Evolutionary conservation across 2,888 invertebrate genomes (phyloP).

Genomic region (Archips xylosteana): DNA sequence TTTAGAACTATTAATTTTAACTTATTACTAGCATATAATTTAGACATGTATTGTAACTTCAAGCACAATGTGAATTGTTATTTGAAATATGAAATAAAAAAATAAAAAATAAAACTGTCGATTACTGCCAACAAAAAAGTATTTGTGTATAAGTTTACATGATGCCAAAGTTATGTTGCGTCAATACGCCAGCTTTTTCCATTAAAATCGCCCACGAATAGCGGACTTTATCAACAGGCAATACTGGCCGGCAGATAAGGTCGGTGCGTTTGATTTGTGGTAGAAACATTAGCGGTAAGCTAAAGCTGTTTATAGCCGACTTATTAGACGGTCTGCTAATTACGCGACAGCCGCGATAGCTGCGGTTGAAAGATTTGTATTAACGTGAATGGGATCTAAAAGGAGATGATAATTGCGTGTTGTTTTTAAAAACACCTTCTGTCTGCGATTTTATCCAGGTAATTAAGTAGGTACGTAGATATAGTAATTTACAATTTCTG

Average conservation of each 20-base stretch:
- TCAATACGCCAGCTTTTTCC: not conserved
- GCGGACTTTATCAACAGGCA: slow-evolving; percentile 50
- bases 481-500: too few relatives aligned
- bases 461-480: too few relatives aligned
- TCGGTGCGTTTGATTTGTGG: slow-evolving; percentile 39
- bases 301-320: slow-evolving; percentile 20
- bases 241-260: slow-evolving; percentile 49
- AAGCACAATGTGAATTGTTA: too few relatives aligned
- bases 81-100: too few relatives aligned
- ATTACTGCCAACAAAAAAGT: too few relatives aligned
- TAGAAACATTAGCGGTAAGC: slow-evolving; percentile 23
- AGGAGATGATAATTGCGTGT: not conserved
- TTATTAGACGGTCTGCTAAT: slow-evolving; percentile 36
- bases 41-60: too few relatives aligned
- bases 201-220: slow-evolving; percentile 44
- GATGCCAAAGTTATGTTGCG: too few relatives aligned
- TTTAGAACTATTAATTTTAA: too few relatives aligned
- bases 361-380: not conserved
- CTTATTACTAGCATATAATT: too few relatives aligned
- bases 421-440: not conserved
- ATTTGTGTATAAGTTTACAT: too few relatives aligned
- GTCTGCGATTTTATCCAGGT: too few relatives aligned
- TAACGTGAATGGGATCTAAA: not conserved
- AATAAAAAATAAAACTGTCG: too few relatives aligned
- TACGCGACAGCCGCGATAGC: slow-evolving; percentile 11